These are phyloP conservation scores for Athene noctua DNA, from an alignment of 2,113 vertebrate genomes.

Conservation along the genomic window DNA sequence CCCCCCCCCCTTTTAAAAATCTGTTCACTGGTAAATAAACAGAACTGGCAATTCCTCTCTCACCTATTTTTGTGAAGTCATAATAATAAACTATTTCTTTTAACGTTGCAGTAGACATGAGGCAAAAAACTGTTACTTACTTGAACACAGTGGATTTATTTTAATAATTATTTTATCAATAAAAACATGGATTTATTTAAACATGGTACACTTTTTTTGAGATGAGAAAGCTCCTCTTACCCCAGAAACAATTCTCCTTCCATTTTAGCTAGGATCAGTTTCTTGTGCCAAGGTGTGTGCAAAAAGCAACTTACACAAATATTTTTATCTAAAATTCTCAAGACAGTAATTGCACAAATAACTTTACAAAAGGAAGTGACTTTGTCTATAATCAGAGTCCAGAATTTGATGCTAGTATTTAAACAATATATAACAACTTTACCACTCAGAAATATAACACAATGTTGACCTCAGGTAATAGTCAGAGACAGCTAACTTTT, in stretches of 20 bases:
- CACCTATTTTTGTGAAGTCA: background rate
- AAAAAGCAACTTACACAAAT: background rate
- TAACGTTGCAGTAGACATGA: background rate
- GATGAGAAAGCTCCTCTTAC: background rate
- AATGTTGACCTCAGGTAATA: background rate
- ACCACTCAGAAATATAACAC: background rate
- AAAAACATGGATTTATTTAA: background rate
- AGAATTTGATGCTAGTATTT: background rate
- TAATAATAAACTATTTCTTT: background rate
- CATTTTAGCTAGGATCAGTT: background rate
- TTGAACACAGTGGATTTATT: background rate
- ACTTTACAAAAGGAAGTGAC: background rate
- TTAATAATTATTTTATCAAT: background rate
- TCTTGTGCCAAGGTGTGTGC: background rate
- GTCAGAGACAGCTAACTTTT: background rate
- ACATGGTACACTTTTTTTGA: background rate
- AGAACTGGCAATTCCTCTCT: background rate
- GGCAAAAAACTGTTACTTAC: background rate
- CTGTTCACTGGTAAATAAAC: constrained; percentile 14
- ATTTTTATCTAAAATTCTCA: background rate
- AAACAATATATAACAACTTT: background rate
- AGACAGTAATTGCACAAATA: background rate
- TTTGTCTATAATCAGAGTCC: background rate
- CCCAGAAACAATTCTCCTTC: background rate
- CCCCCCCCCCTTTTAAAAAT: background rate